Evolutionary conservation across 2,113 vertebrate species (phyloP).

Genomic region (Spheniscus mendiculus): DNA sequence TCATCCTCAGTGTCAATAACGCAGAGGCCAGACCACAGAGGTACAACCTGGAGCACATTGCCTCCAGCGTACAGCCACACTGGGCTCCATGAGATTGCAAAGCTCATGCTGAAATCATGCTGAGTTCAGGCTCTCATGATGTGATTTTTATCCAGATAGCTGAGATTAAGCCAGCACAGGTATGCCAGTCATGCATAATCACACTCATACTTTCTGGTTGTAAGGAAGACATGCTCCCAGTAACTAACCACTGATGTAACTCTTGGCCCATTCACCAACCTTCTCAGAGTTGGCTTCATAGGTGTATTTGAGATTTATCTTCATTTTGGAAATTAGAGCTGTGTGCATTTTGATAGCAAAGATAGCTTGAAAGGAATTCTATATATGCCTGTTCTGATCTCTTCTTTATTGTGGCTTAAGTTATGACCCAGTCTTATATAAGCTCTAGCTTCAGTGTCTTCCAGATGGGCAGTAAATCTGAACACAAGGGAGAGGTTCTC

Average conservation of each 20-base stretch:
- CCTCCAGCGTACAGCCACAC: background rate
- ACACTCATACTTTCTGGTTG: background rate
- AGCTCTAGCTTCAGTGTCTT: conserved; percentile 16
- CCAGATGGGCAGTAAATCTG: conserved; percentile 55
- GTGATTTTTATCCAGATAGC: background rate
- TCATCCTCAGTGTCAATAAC: fast-evolving
- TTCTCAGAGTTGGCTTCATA: background rate
- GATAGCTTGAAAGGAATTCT: conserved; percentile 16
- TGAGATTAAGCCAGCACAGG: background rate
- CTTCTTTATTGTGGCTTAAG: conserved; percentile 56
- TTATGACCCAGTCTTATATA: background rate
- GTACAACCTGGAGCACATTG: background rate
- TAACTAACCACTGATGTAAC: background rate
- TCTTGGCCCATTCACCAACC: background rate
- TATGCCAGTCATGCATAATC: background rate
- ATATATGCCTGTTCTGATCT: background rate
- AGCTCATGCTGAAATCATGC: fast-evolving
- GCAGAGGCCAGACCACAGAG: background rate
- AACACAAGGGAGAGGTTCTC: conserved; percentile 4
- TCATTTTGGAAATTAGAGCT: background rate
- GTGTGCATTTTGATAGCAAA: conserved; percentile 1
- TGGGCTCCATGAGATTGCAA: background rate
- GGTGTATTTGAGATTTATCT: background rate
- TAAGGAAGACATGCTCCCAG: background rate
- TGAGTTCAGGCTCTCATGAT: background rate